A percentile compares a stretch with the other conserved stretches of the same genome.
Evolutionary conservation across 1,140 invertebrate species (phyloP).

Genomic region (Battus philenor): DNA sequence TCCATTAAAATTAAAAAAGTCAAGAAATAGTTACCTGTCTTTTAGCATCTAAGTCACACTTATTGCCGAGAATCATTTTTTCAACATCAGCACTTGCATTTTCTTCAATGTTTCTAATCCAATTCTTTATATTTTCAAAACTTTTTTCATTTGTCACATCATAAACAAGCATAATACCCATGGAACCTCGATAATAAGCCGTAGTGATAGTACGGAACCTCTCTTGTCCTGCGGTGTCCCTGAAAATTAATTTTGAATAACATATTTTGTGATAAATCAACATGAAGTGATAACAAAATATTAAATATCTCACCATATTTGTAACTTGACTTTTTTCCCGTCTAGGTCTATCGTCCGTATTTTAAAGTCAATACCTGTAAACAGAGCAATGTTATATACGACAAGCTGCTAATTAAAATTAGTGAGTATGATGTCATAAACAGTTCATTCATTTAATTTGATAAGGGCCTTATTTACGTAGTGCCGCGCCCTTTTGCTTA

Average conservation of each 20-base stretch:
- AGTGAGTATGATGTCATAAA: conserved; percentile 72
- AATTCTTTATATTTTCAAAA: conserved; percentile 99
- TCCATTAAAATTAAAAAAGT: too few species aligned
- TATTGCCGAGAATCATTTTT: conserved; percentile 99
- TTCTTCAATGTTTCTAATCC: conserved; percentile 98
- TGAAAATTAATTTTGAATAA: conserved; percentile 46
- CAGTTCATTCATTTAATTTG: conserved; percentile 52
- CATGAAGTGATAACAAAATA: conserved; percentile 5
- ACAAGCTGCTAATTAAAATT: conserved; percentile 64
- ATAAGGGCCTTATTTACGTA: conserved; percentile 52
- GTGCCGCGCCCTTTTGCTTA: conserved; percentile 50
- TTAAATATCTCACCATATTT: conserved; percentile 90
- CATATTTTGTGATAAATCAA: neutral
- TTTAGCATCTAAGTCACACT: conserved; percentile 99
- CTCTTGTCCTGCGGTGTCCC: conserved; percentile 96
- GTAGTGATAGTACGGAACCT: conserved; percentile 98
- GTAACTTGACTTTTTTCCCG: conserved; percentile 98
- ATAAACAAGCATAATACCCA: conserved; percentile 99
- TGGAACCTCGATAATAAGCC: conserved; percentile 97
- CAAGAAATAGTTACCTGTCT: conserved; percentile 85
- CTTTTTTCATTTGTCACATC: conserved; percentile 99
- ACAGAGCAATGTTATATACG: conserved; percentile 44
- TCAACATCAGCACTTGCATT: conserved; percentile 99
- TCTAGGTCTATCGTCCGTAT: conserved; percentile 98
- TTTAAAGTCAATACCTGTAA: conserved; percentile 98